A percentile compares a stretch with the other conserved stretches of the same genome.
phyloP scores from a whole-genome alignment of 2,797 vertebrate species.

The Notolepis coatsorum region DNA sequence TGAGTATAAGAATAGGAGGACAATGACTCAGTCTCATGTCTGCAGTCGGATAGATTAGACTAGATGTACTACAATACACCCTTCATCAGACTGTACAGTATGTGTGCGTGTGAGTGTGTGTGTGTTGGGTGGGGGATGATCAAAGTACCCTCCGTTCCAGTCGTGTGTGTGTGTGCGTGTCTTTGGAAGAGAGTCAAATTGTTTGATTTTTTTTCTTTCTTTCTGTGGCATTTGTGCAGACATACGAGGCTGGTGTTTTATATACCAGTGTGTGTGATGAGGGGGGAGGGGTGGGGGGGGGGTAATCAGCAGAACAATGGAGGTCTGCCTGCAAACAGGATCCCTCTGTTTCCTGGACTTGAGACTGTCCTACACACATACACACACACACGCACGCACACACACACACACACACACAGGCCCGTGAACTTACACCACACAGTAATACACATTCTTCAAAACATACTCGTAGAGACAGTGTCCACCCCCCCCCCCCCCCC shows the following conservation, averaged over 20 bases:
- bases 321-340: slow-evolving; percentile 81
- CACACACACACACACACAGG: slow-evolving; percentile 26
- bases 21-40: slow-evolving; percentile 26
- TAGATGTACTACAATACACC: slow-evolving; percentile 30
- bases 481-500: not conserved
- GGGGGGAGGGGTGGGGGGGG: not conserved
- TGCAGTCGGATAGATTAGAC: slow-evolving; percentile 59
- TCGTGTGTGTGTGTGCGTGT: slow-evolving; percentile 38
- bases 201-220: slow-evolving; percentile 1
- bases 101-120: slow-evolving; percentile 15
- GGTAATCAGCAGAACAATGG: slow-evolving; percentile 80
- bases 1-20: slow-evolving; percentile 26
- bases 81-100: slow-evolving; percentile 26
- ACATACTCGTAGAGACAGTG: slow-evolving; percentile 24
- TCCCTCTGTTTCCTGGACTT: slow-evolving; percentile 83
- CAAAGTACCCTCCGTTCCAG: slow-evolving; percentile 21
- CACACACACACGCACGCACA: slow-evolving; percentile 9
- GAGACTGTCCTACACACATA: slow-evolving; percentile 61
- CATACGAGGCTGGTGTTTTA: not conserved
- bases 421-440: slow-evolving; percentile 25
- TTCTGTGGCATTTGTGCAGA: slow-evolving; percentile 5
- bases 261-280: not conserved
- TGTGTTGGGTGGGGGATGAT: slow-evolving; percentile 36
- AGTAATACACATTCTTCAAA: slow-evolving; percentile 36
- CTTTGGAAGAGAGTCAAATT: slow-evolving; percentile 46